These are phyloP conservation scores for Nyctalus aviator DNA, from an alignment of 2,797 vertebrate species.

Conservation along the genomic window DNA sequence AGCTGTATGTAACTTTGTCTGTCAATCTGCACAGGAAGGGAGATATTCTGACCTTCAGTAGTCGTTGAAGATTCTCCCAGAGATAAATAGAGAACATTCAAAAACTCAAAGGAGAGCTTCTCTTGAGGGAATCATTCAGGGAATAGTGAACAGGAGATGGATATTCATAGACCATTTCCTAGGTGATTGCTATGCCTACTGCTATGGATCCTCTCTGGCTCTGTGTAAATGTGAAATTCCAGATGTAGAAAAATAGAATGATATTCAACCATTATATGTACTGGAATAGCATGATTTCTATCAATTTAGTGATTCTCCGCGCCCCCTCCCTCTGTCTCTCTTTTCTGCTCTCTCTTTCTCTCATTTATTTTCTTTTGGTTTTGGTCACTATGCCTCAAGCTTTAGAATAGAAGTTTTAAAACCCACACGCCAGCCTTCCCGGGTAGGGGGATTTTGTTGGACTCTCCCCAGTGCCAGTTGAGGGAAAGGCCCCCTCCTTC, in stretches of 20 bases:
- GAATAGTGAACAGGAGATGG: neutral
- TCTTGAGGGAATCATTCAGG: neutral
- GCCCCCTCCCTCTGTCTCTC: neutral
- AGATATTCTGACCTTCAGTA: neutral
- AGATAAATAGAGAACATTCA: neutral
- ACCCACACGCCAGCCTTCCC: neutral
- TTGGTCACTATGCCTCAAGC: neutral
- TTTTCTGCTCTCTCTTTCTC: neutral
- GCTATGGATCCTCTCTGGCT: neutral
- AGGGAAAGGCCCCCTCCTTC: neutral
- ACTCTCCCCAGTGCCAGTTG: neutral
- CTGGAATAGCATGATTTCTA: neutral
- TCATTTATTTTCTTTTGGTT: neutral
- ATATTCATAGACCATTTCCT: neutral
- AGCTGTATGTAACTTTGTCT: neutral
- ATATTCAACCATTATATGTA: neutral
- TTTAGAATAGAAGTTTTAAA: slow-evolving; percentile 25
- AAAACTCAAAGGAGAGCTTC: neutral
- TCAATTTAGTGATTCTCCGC: neutral
- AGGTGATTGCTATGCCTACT: neutral
- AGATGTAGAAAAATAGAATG: neutral
- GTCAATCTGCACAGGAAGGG: neutral
- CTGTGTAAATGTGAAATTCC: neutral
- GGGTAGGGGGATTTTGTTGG: neutral
- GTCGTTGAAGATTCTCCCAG: neutral